Conservation (phyloP, 1,140 invertebrate species). For the Panonychus citri region DNA sequence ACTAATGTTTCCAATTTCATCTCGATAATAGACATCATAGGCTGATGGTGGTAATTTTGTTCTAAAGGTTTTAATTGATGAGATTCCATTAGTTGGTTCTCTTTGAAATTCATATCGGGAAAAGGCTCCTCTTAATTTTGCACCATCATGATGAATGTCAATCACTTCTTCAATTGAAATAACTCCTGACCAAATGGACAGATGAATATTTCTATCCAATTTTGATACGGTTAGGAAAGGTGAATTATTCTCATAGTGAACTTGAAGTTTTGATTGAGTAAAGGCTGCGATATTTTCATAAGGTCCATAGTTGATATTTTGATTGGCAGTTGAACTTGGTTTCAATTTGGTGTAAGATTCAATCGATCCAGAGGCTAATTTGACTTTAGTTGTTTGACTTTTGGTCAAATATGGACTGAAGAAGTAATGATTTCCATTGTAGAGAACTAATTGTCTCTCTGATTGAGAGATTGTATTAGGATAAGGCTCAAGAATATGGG, state of each 20-base stretch:
- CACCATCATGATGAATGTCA: constrained; percentile 74
- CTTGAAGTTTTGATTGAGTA: constrained; percentile 29
- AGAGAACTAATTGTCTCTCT: constrained; percentile 77
- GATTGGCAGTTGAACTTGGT: constrained; percentile 51
- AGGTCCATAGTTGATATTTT: constrained; percentile 58
- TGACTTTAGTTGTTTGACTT: constrained; percentile 55
- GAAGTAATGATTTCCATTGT: constrained; percentile 54
- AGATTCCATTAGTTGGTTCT: constrained; percentile 52
- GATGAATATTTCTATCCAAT: constrained; percentile 65
- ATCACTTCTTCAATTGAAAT: constrained; percentile 88
- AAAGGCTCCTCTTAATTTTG: constrained; percentile 77
- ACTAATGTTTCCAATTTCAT: constrained; percentile 98
- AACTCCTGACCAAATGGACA: constrained; percentile 91
- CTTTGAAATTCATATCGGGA: constrained; percentile 84
- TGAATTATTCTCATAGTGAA: constrained; percentile 88
- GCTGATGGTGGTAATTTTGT: constrained; percentile 73
- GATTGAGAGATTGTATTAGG: constrained; percentile 67
- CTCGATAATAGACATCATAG: constrained; percentile 74
- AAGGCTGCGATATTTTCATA: constrained; percentile 40
- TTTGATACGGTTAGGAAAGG: constrained; percentile 73
- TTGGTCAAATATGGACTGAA: constrained; percentile 53
- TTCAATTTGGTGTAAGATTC: constrained; percentile 62
- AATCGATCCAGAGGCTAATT: constrained; percentile 47
- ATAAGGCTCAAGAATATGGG: constrained; percentile 49
- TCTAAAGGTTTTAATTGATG: constrained; percentile 75